Evolutionary conservation across 2,113 vertebrate species (phyloP).

Genomic region (Amphiprion percula): DNA sequence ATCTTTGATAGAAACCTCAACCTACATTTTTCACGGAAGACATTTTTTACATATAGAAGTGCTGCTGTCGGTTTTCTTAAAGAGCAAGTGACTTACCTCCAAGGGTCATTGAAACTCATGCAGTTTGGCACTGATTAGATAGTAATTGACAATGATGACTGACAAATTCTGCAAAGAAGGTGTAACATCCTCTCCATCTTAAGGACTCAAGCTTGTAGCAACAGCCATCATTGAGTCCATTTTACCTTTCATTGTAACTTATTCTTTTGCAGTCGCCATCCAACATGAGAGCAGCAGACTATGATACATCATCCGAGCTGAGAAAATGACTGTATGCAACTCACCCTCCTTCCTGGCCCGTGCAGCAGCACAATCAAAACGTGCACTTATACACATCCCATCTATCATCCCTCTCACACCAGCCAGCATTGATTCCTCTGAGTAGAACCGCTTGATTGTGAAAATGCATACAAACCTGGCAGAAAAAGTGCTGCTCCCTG

Average conservation of each 20-base stretch:
- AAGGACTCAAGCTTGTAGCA: background rate
- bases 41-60: too few relatives aligned
- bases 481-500: constrained; percentile 3
- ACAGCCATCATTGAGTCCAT: background rate
- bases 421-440: background rate
- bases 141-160: background rate
- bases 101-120: too few relatives aligned
- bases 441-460: constrained; percentile 1
- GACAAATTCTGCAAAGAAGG: constrained; percentile 3
- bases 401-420: constrained; percentile 9
- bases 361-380: constrained; percentile 14
- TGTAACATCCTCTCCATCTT: too few relatives aligned
- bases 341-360: background rate
- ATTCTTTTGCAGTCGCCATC: background rate
- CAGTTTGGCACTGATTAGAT: background rate
- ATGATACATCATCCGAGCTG: background rate
- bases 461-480: constrained; percentile 13
- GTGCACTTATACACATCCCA: constrained; percentile 16
- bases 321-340: constrained; percentile 30
- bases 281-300: background rate
- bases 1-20: constrained; percentile 18
- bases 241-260: background rate
- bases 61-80: too few relatives aligned
- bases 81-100: too few relatives aligned
- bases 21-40: constrained; percentile 22